A percentile compares a stretch with the other conserved stretches of the same genome.
phyloP scores from a whole-genome alignment of 2,888 invertebrate genomes.

The Fragum fragum region DNA sequence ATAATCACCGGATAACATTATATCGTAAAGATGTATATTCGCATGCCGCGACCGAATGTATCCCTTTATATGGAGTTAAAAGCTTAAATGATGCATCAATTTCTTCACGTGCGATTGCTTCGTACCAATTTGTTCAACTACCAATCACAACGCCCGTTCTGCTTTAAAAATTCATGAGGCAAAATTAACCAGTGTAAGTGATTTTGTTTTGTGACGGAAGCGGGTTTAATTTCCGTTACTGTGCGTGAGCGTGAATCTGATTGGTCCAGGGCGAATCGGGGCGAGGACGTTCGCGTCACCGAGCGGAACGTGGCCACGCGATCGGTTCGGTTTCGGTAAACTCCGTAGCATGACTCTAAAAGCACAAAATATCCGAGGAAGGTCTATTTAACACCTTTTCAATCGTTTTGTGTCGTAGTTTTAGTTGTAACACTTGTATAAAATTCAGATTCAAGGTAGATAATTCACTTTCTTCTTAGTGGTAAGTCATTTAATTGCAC shows the following conservation, averaged over 20 bases:
- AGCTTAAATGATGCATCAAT: conserved; percentile 29
- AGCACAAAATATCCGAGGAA: conserved; percentile 53
- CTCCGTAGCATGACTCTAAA: conserved; percentile 53
- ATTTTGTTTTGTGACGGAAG: conserved; percentile 57
- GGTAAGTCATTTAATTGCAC: conserved; percentile 9
- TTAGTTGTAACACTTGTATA: conserved; percentile 6
- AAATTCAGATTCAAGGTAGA: conserved; percentile 8
- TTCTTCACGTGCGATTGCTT: conserved; percentile 24
- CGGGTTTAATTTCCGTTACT: conserved; percentile 58
- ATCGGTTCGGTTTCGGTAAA: conserved; percentile 61
- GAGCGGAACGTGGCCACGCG: conserved; percentile 63
- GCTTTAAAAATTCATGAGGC: conserved; percentile 68
- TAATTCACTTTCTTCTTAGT: conserved; percentile 7
- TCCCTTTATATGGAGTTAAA: conserved; percentile 9
- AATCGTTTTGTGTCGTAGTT: conserved; percentile 12
- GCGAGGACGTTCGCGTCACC: conserved; percentile 37
- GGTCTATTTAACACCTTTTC: conserved; percentile 18
- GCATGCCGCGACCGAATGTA: not conserved
- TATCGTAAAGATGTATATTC: too few relatives aligned
- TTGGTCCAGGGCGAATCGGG: conserved; percentile 57
- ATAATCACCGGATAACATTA: too few relatives aligned
- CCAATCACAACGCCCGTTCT: conserved; percentile 54
- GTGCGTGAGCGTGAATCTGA: conserved; percentile 52
- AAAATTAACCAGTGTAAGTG: conserved; percentile 62
- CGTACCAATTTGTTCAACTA: conserved; percentile 50